Evolutionary conservation across 2,113 vertebrate genomes (phyloP).

Genomic region (Semnornis frantzii): DNA sequence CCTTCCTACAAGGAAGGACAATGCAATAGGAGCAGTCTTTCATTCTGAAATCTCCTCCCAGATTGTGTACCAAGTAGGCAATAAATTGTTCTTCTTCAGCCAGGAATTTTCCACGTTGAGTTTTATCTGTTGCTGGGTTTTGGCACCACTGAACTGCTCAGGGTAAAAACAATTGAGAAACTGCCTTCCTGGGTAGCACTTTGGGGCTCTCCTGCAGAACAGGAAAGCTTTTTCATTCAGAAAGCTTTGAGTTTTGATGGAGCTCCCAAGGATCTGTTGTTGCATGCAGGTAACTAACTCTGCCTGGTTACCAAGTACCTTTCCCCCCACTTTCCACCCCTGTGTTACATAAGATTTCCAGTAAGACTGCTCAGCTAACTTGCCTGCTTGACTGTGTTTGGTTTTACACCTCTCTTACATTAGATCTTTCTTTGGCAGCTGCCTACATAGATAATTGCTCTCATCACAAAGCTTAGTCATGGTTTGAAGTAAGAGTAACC

Average conservation of each 20-base stretch:
- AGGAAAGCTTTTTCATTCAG: background rate
- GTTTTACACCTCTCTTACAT: background rate
- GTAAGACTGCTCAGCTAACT: background rate
- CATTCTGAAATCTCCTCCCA: background rate
- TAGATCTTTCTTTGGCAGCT: background rate
- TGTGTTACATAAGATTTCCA: background rate
- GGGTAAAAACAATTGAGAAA: slow-evolving; percentile 3
- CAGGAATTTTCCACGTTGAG: slow-evolving; percentile 34
- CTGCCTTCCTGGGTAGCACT: background rate
- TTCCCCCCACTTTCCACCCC: background rate
- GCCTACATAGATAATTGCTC: background rate
- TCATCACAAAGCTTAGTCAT: background rate
- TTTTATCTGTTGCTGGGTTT: slow-evolving; percentile 24
- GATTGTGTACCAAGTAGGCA: slow-evolving; percentile 6
- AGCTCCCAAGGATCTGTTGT: background rate
- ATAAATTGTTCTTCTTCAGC: background rate
- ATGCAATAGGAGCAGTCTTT: background rate
- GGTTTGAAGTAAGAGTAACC: background rate
- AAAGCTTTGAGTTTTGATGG: slow-evolving; percentile 1
- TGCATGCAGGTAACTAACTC: background rate
- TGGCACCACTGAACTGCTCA: slow-evolving; percentile 16
- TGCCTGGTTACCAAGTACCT: background rate
- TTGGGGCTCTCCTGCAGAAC: slow-evolving; percentile 7
- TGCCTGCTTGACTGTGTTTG: background rate
- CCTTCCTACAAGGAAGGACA: background rate